phyloP scores from a whole-genome alignment of 2,888 invertebrate species.

The Desoria tigrina region DNA sequence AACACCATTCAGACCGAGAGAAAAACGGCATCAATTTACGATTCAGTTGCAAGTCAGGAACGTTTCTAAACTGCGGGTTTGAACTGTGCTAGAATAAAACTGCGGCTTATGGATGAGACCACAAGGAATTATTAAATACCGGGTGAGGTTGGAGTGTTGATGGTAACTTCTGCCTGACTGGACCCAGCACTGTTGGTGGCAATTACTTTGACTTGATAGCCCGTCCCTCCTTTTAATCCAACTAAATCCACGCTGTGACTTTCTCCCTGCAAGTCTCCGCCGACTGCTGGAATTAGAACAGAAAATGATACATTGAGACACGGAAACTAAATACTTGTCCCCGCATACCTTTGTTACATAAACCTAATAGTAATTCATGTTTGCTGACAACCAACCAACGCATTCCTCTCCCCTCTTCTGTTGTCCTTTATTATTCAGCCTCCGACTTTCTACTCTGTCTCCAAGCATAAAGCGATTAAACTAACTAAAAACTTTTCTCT shows the following conservation, averaged over 20 bases:
- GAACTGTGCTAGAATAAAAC: no score
- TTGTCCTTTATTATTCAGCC: not conserved
- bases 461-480: not conserved
- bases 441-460: not conserved
- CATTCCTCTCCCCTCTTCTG: no score
- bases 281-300: conserved; percentile 1
- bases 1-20: no score
- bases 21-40: no score
- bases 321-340: no score
- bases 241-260: conserved; percentile 39
- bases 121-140: conserved; percentile 57
- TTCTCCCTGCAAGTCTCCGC: conserved; percentile 38
- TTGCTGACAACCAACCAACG: not conserved
- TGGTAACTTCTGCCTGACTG: conserved; percentile 63
- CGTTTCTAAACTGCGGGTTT: no score
- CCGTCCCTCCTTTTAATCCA: conserved; percentile 53
- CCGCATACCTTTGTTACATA: no score
- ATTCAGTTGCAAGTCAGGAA: no score
- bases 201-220: conserved; percentile 59
- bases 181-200: conserved; percentile 68
- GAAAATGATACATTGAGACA: no score
- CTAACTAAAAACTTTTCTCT: not conserved
- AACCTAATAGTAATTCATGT: not conserved
- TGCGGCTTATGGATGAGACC: no score
- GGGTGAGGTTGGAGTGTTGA: conserved; percentile 62